These are phyloP conservation scores for Scopus umbretta DNA, from an alignment of 2,113 vertebrate species.

Conservation along the genomic window DNA sequence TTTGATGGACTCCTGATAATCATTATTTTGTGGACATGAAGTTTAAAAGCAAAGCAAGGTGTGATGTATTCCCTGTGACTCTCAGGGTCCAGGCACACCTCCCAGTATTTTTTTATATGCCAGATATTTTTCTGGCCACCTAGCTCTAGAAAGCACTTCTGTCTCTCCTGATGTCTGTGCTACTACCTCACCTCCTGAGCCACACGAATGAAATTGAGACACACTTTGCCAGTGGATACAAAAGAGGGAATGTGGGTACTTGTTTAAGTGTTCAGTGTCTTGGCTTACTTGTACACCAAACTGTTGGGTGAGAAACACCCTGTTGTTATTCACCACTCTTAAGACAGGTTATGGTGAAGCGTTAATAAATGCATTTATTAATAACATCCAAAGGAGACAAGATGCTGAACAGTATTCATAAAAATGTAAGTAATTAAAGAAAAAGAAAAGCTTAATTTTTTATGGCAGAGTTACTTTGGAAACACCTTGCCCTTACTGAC, in stretches of 20 bases:
- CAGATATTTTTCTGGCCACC: not conserved
- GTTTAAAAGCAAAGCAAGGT: not conserved
- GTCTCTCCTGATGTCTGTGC: not conserved
- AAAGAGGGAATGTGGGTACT: not conserved
- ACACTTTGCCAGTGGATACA: not conserved
- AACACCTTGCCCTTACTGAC: not conserved
- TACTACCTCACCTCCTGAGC: not conserved
- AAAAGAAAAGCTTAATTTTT: not conserved
- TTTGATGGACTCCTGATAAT: not conserved
- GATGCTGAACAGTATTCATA: not conserved
- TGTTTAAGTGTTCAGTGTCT: not conserved
- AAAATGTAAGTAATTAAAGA: not conserved
- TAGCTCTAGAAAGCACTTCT: not conserved
- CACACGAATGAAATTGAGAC: not conserved
- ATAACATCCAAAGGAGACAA: not conserved
- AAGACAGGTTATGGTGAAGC: not conserved
- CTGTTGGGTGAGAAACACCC: not conserved
- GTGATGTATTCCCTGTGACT: not conserved
- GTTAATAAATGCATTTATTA: not conserved
- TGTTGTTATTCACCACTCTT: not conserved
- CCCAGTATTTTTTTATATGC: not conserved
- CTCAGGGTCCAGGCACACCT: not conserved
- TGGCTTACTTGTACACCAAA: not conserved
- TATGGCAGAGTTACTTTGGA: not conserved
- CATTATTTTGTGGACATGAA: not conserved